phyloP scores from a whole-genome alignment of 2,797 vertebrate genomes.

The Ptychadena robeensis region DNA sequence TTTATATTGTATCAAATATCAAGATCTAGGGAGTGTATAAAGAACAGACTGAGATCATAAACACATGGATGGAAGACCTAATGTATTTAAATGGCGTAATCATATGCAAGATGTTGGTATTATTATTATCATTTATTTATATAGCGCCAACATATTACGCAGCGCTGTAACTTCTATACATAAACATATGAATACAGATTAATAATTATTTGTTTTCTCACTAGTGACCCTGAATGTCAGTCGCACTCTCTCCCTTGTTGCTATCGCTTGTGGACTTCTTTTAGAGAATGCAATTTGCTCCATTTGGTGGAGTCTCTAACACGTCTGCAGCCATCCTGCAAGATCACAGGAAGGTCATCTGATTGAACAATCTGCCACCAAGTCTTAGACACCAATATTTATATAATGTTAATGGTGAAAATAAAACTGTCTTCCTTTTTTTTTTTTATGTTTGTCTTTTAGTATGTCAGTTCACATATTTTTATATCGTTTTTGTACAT shows the following conservation, averaged over 20 bases:
- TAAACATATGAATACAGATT: no score
- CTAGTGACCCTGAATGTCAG: slow-evolving; percentile 89
- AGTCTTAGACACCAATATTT: not conserved
- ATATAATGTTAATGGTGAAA: not conserved
- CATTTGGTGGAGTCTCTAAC: slow-evolving; percentile 73
- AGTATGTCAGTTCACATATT: slow-evolving; percentile 1
- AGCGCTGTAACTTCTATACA: no score
- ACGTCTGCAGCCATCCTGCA: not conserved
- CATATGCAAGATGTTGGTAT: no score
- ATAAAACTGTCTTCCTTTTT: not conserved
- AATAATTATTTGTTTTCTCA: not conserved
- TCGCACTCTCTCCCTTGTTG: slow-evolving; percentile 79
- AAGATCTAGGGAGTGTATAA: no score
- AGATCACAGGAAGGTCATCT: slow-evolving; percentile 66
- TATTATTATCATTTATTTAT: no score
- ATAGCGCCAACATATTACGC: no score
- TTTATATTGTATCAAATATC: no score
- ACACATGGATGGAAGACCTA: no score
- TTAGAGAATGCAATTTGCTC: slow-evolving; percentile 78
- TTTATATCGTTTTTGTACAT: not conserved
- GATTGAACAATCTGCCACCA: slow-evolving; percentile 21
- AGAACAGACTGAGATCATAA: no score
- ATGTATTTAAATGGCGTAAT: no score
- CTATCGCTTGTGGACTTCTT: slow-evolving; percentile 83
- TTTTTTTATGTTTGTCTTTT: not conserved